Percentiles rank a stretch among this genome's conserved stretches.
These are phyloP conservation scores for Drosophila ustulata DNA, from an alignment of 2,888 invertebrate genomes.

Conservation along the genomic window DNA sequence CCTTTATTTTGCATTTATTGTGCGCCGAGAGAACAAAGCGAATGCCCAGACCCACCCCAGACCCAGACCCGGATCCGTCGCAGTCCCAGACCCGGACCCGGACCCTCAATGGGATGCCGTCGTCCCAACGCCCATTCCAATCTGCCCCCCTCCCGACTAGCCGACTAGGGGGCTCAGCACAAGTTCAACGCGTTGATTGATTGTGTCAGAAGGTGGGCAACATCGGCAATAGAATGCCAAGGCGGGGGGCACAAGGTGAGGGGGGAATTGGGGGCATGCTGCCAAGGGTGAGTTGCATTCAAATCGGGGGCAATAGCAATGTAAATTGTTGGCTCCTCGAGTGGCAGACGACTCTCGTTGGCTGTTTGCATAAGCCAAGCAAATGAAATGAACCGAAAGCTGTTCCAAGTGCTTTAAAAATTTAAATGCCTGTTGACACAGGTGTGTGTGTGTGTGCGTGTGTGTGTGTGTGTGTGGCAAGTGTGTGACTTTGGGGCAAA, in stretches of 20 bases:
- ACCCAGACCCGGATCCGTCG: slow-evolving; percentile 8
- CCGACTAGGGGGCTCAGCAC: slow-evolving; percentile 8
- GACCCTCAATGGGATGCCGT: slow-evolving; percentile 1
- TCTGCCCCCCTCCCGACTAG: background rate
- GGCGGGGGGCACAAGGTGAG: background rate
- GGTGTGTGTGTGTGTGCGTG: slow-evolving; percentile 38
- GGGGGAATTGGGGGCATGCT: too few species aligned
- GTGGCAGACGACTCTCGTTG: slow-evolving; percentile 50
- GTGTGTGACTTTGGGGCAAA: slow-evolving; percentile 25
- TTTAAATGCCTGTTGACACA: slow-evolving; percentile 64
- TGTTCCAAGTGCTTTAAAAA: slow-evolving; percentile 57
- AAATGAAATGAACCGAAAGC: slow-evolving; percentile 73
- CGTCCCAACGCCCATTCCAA: slow-evolving; percentile 6
- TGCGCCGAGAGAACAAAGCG: slow-evolving; percentile 64
- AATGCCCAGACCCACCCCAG: slow-evolving; percentile 27
- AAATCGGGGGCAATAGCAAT: slow-evolving; percentile 68
- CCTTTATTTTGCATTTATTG: slow-evolving; percentile 77
- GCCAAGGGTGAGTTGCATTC: slow-evolving; percentile 33
- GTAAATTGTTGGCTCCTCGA: slow-evolving; percentile 70
- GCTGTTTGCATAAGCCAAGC: slow-evolving; percentile 73
- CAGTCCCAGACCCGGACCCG: slow-evolving; percentile 17
- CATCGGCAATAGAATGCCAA: background rate
- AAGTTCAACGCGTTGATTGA: slow-evolving; percentile 75
- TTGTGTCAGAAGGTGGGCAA: slow-evolving; percentile 52
- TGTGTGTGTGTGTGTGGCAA: slow-evolving; percentile 21